Percentiles rank a stretch among this genome's conserved stretches.
Evolutionary conservation across 2,797 vertebrate species (phyloP).

Genomic region (Cygnus olor): DNA sequence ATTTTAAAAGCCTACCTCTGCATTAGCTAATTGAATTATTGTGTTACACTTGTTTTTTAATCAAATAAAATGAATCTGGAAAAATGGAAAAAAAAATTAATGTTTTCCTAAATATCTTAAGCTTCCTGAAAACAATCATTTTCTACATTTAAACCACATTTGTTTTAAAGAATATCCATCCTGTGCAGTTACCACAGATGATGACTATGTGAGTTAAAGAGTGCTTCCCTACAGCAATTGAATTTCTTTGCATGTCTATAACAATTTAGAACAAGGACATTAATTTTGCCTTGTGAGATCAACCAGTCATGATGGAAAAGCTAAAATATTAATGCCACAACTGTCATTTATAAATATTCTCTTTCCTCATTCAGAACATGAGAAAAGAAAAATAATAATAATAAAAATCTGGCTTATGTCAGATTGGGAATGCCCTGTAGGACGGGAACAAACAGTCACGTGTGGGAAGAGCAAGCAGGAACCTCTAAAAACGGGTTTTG

Average conservation of each 20-base stretch:
- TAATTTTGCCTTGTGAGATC: not conserved
- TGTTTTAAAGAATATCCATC: not conserved
- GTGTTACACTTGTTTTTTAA: not conserved
- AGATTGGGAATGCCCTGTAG: not conserved
- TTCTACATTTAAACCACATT: not conserved
- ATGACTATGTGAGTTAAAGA: not conserved
- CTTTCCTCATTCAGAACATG: not conserved
- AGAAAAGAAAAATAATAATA: not conserved
- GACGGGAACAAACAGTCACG: not conserved
- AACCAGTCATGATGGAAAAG: not conserved
- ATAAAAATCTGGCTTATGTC: not conserved
- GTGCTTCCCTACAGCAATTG: not conserved
- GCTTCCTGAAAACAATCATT: not conserved
- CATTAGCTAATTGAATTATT: not conserved
- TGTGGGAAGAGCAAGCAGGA: not conserved
- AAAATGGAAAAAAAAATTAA: not conserved
- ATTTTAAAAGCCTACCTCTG: not conserved
- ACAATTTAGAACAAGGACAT: not conserved
- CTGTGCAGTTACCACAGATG: not conserved
- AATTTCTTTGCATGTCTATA: not conserved
- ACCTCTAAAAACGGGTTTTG: not conserved
- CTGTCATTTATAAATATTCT: not conserved
- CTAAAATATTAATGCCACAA: not conserved
- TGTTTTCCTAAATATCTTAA: not conserved
- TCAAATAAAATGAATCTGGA: not conserved